phyloP scores from a whole-genome alignment of 2,113 vertebrate genomes.

The Labeo rohita region DNA sequence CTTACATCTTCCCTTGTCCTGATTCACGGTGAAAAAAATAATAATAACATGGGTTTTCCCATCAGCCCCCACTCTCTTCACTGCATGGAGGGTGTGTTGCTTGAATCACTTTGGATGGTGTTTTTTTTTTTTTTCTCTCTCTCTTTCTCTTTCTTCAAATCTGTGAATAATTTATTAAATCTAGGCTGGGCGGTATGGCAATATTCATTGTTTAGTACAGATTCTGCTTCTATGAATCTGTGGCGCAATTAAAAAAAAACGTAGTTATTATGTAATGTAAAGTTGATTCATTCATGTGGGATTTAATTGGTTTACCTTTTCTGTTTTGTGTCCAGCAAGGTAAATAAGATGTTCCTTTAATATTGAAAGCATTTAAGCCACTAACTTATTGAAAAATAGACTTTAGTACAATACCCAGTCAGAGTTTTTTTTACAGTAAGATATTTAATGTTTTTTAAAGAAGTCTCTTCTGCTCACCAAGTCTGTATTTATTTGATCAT shows the following conservation, averaged over 20 bases:
- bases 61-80: constrained; percentile 41
- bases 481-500: too few species aligned
- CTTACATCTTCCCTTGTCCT: constrained; percentile 62
- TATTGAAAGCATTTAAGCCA: neutral
- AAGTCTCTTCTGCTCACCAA: too few species aligned
- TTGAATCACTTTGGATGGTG: constrained; percentile 41
- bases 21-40: neutral
- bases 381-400: neutral
- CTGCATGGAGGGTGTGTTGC: constrained; percentile 50
- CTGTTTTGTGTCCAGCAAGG: neutral
- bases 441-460: too few species aligned
- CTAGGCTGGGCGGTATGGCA: neutral
- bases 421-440: too few species aligned
- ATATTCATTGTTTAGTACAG: neutral
- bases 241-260: neutral
- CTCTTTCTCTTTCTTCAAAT: neutral
- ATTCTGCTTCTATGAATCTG: neutral
- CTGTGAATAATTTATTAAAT: constrained; percentile 8
- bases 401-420: too few species aligned
- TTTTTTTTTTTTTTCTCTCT: neutral
- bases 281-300: neutral
- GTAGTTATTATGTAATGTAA: neutral
- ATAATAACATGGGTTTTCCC: neutral
- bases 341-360: neutral
- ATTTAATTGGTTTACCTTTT: neutral